Evolutionary conservation across 2,113 vertebrate genomes (phyloP).

Genomic region (Romanogobio albipinnatus): DNA sequence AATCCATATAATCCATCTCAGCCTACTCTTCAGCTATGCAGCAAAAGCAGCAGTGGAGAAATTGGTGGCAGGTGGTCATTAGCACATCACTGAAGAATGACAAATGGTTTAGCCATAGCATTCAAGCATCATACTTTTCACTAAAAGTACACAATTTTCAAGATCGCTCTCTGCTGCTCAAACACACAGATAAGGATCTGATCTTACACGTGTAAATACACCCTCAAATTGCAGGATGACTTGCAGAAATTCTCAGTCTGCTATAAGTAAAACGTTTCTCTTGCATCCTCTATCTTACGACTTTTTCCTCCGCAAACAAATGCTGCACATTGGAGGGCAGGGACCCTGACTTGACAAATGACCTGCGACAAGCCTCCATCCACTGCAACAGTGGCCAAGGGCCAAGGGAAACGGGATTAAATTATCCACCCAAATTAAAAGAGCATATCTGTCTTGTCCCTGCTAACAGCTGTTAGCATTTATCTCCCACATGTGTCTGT

Average conservation of each 20-base stretch:
- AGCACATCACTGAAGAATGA: conserved; percentile 41
- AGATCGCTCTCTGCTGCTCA: conserved; percentile 1
- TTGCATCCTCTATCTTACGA: not conserved
- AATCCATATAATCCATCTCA: not conserved
- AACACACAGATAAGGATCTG: conserved; percentile 21
- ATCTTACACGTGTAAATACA: not conserved
- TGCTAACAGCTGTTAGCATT: conserved; percentile 61
- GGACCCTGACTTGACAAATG: conserved; percentile 61
- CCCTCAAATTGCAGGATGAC: not conserved
- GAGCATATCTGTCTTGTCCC: conserved; percentile 70
- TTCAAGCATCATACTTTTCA: conserved; percentile 24
- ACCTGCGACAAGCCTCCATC: conserved; percentile 60
- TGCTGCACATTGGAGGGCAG: conserved; percentile 64
- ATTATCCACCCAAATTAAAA: conserved; percentile 78
- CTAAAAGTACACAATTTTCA: conserved; percentile 33
- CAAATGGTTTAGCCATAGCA: conserved; percentile 13
- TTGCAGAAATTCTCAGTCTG: not conserved
- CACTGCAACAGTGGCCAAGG: conserved; percentile 58
- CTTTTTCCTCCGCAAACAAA: conserved; percentile 59
- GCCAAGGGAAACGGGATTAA: conserved; percentile 74
- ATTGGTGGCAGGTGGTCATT: conserved; percentile 39
- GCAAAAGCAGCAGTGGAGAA: conserved; percentile 11
- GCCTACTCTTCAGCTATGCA: conserved; percentile 12
- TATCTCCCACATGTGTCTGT: conserved; percentile 63
- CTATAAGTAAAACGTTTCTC: not conserved